Percentiles rank a stretch among this genome's conserved stretches.
Conservation (phyloP, 1,140 invertebrate genomes). For the Drosophila tani region DNA sequence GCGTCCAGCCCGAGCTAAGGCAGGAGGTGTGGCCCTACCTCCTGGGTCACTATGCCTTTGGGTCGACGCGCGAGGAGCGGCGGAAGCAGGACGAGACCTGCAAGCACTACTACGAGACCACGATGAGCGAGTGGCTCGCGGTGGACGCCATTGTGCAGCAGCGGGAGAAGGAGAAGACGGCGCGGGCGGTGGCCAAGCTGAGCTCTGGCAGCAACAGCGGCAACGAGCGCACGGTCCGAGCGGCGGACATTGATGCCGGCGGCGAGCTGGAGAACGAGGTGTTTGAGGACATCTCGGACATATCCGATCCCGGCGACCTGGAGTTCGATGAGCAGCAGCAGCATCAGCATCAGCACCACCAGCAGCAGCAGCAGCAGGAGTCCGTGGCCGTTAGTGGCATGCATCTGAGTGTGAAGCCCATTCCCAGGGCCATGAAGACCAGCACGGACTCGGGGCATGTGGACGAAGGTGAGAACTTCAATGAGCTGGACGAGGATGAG, state of each 20-base stretch:
- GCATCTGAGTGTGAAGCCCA: conserved; percentile 71
- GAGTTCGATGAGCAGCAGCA: conserved; percentile 84
- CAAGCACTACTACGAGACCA: conserved; percentile 92
- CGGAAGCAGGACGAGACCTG: conserved; percentile 89
- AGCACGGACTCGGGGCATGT: conserved; percentile 85
- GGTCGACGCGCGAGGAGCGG: conserved; percentile 90
- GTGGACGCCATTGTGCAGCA: conserved; percentile 96
- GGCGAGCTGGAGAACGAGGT: conserved; percentile 82
- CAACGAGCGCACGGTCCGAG: conserved; percentile 69
- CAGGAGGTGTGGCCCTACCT: conserved; percentile 96
- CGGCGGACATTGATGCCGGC: conserved; percentile 63
- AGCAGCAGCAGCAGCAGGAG: conserved; percentile 80
- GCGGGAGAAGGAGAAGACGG: conserved; percentile 90
- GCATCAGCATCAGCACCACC: background rate
- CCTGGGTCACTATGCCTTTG: conserved; percentile 93
- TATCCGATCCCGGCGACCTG: conserved; percentile 81
- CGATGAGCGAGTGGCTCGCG: conserved; percentile 97
- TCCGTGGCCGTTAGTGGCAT: conserved; percentile 6
- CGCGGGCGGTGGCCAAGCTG: conserved; percentile 88
- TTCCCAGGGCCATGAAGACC: conserved; percentile 80
- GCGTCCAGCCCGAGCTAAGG: conserved; percentile 91
- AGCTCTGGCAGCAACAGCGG: conserved; percentile 86
- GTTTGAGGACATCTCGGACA: conserved; percentile 84
- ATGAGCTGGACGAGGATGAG: conserved; percentile 61
- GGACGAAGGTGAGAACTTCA: conserved; percentile 85